A percentile compares a stretch with the other conserved stretches of the same genome.
phyloP scores from a whole-genome alignment of 2,113 vertebrate species.

The Atherinomorus stipes region DNA sequence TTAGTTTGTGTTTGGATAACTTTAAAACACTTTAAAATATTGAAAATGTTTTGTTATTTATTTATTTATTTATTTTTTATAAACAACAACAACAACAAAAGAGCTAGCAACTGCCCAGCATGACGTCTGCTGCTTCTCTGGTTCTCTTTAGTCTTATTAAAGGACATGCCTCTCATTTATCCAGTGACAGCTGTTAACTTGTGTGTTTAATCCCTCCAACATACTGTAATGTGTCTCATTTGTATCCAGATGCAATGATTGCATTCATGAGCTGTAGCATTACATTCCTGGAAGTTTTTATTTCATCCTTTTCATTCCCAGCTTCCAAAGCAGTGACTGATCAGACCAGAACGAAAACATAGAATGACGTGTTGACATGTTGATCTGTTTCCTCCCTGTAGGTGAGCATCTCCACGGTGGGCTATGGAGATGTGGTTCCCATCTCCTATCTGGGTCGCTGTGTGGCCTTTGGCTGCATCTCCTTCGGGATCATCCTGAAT shows the following conservation, averaged over 20 bases:
- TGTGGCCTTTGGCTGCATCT: slow-evolving; percentile 91
- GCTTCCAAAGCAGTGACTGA: background rate
- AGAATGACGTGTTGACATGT: no score
- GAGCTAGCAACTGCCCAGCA: no score
- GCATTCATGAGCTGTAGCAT: slow-evolving; percentile 26
- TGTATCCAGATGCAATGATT: slow-evolving; percentile 53
- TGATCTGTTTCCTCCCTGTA: slow-evolving; percentile 68
- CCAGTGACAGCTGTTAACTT: slow-evolving; percentile 65
- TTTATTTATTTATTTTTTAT: no score
- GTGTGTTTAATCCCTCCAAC: slow-evolving; percentile 72
- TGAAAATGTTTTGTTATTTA: no score
- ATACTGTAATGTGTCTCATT: slow-evolving; percentile 51
- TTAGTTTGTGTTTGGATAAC: no score
- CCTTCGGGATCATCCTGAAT: slow-evolving; percentile 93
- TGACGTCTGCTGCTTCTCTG: no score
- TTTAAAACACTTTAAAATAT: no score
- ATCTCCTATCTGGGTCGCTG: slow-evolving; percentile 86
- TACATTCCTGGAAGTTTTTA: slow-evolving; percentile 37
- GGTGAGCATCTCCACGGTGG: slow-evolving; percentile 94
- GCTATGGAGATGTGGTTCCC: slow-evolving; percentile 90
- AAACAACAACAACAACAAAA: no score
- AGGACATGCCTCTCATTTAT: slow-evolving; percentile 40
- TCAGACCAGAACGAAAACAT: background rate
- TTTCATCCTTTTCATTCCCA: slow-evolving; percentile 19
- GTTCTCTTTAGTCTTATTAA: no score